Evolutionary conservation across 2,888 invertebrate species (phyloP).

Genomic region (Scrobipalpa costella): DNA sequence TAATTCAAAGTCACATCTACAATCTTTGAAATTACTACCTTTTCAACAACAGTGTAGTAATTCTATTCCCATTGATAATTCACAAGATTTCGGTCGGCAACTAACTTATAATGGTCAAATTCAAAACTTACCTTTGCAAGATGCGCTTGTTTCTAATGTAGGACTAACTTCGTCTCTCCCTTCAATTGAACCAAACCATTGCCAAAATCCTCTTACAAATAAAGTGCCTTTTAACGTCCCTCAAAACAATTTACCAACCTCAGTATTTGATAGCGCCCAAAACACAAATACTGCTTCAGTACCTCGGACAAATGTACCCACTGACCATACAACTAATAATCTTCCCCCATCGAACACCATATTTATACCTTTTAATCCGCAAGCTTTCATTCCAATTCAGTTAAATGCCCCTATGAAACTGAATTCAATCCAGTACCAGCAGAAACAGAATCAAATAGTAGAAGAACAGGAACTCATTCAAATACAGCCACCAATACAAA

Average conservation of each 20-base stretch:
- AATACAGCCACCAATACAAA: not conserved
- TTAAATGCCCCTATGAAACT: not conserved
- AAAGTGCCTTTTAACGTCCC: slow-evolving; percentile 23
- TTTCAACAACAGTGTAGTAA: slow-evolving; percentile 32
- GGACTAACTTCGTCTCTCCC: slow-evolving; percentile 27
- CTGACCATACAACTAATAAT: slow-evolving; percentile 1
- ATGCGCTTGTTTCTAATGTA: slow-evolving; percentile 25
- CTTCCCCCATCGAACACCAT: not conserved
- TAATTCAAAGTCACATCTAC: slow-evolving; percentile 29
- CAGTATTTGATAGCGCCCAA: slow-evolving; percentile 17
- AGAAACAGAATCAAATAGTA: not conserved
- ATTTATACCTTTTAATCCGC: slow-evolving; percentile 1
- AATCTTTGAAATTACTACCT: slow-evolving; percentile 34
- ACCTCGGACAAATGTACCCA: not conserved
- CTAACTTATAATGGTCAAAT: too few species aligned
- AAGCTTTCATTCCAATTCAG: not conserved
- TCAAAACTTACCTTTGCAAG: slow-evolving; percentile 25
- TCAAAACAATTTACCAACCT: slow-evolving; percentile 29
- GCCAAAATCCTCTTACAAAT: slow-evolving; percentile 20
- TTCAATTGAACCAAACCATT: slow-evolving; percentile 22
- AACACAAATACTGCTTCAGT: not conserved
- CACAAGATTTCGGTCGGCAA: slow-evolving; percentile 15
- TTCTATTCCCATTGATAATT: slow-evolving; percentile 18
- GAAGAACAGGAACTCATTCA: not conserved
- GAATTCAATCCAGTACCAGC: not conserved